phyloP scores from a whole-genome alignment of 2,113 vertebrate genomes.

The Carassius auratus region DNA sequence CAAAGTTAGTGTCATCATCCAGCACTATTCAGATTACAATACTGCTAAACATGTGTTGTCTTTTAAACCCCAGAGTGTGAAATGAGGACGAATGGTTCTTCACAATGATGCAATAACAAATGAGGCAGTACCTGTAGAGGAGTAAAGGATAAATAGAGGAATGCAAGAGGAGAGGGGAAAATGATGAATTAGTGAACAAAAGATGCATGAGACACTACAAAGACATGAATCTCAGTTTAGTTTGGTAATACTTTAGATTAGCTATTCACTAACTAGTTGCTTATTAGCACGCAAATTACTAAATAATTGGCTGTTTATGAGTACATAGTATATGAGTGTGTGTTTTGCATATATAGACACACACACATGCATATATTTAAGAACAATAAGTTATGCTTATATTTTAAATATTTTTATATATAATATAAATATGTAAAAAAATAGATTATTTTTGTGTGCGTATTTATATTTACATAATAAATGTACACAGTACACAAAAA shows the following conservation, averaged over 20 bases:
- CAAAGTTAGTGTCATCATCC: neutral
- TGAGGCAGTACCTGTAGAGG: neutral
- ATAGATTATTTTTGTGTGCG: too few relatives aligned
- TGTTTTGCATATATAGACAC: too few relatives aligned
- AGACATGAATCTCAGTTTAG: neutral
- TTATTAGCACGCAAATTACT: neutral
- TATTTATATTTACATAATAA: too few relatives aligned
- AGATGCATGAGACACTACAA: neutral
- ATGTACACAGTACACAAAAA: too few relatives aligned
- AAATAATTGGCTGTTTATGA: neutral
- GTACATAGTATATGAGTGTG: too few relatives aligned
- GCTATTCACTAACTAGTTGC: neutral
- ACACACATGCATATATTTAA: too few relatives aligned
- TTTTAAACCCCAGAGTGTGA: neutral
- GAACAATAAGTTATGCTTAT: too few relatives aligned
- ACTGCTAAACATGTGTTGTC: neutral
- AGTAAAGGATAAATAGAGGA: neutral
- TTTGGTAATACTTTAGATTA: neutral
- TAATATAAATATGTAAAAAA: too few relatives aligned
- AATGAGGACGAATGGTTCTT: neutral
- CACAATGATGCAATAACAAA: neutral
- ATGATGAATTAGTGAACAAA: neutral
- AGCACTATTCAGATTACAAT: neutral
- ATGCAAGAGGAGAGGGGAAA: neutral
- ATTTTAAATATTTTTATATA: too few relatives aligned